Base-by-base conservation (phyloP, 2,797 vertebrate species). In the Urophycis tenuis region DNA sequence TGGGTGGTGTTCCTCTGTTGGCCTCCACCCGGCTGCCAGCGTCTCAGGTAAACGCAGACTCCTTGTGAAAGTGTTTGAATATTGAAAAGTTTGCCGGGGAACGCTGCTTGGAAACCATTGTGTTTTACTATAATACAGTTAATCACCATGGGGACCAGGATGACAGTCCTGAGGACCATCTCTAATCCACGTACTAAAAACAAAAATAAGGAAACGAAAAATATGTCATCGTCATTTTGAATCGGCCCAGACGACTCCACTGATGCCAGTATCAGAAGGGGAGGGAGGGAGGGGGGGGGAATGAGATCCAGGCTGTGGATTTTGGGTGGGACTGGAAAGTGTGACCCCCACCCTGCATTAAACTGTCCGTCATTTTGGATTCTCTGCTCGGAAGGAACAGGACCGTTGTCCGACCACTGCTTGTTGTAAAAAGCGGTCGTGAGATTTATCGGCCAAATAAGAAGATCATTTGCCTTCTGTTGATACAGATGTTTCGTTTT, bases 401-500 rank as follows among this genome's bases (percentile, higher is more conserved):
- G 64, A 78, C 78, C 77, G 45, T 82, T 79, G 80, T 80, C 82
- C 75, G 78, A 64, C n/a, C n/a, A n/a, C n/a, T 12, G 25, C 77
- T 76, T 79, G 71, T 82, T 77, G 69, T 71, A 78, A 60, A 78
- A 60, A 81, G 64, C 45, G 84, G 79, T 73, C 19, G 71, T 5
- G 33, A 79, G 81, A 72, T 81, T 81, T 70, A 71, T 71, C 17
- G 69, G 69, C 30, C 69, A 71, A 71, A 71, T 32, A 31, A 31
- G 31, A 71, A 32, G 31, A 71, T 71, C 29, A 19, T 71, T 31
- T 12, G 53, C 71, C 39, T 71, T 25, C 91, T 95, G 93, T 95
- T 95, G 93, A 93, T 90, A 95, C 94, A 95, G 94, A 95, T 95
- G 94, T 92, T 87, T 85, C 84, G 85, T 89, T 89, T 94, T 93